These are phyloP conservation scores for Melieria crassipennis DNA, from an alignment of 2,888 invertebrate genomes.

Conservation along the genomic window DNA sequence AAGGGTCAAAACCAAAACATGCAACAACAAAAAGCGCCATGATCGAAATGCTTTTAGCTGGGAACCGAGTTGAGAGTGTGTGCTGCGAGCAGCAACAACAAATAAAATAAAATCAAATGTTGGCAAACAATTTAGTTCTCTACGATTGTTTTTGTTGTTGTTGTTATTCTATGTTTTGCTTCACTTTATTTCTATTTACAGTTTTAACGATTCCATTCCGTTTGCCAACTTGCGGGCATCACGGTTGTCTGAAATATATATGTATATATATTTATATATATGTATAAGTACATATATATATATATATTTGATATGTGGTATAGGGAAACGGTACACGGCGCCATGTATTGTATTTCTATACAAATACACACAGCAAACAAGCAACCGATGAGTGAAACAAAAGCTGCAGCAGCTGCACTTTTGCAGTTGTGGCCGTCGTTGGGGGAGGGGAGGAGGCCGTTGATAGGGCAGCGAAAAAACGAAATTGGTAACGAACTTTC, in stretches of 20 bases:
- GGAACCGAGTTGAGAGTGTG: slow-evolving; percentile 19
- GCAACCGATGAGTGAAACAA: neutral
- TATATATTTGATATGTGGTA: slow-evolving; percentile 24
- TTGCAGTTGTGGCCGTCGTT: neutral
- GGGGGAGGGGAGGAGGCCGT: neutral
- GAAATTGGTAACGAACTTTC: slow-evolving; percentile 21
- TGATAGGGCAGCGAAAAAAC: neutral
- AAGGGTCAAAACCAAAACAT: neutral
- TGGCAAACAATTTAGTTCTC: too few species aligned
- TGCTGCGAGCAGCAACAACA: neutral
- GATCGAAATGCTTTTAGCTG: slow-evolving; percentile 19
- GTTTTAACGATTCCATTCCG: neutral
- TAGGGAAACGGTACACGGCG: neutral
- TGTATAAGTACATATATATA: slow-evolving; percentile 15
- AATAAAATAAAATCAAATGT: slow-evolving; percentile 4
- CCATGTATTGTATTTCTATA: slow-evolving; percentile 31
- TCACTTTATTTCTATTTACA: neutral
- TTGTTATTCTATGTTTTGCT: neutral
- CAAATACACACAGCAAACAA: slow-evolving; percentile 11
- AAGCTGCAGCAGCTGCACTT: neutral
- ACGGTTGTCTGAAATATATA: neutral
- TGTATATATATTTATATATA: slow-evolving; percentile 8
- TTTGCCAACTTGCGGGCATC: slow-evolving; percentile 11
- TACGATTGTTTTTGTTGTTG: too few species aligned
- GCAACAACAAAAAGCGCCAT: slow-evolving; percentile 8